Evolutionary conservation across 2,797 vertebrate species (phyloP), one percentile per base, ranked within the genome.

Genomic region (Lindbergichthys nudifrons): DNA sequence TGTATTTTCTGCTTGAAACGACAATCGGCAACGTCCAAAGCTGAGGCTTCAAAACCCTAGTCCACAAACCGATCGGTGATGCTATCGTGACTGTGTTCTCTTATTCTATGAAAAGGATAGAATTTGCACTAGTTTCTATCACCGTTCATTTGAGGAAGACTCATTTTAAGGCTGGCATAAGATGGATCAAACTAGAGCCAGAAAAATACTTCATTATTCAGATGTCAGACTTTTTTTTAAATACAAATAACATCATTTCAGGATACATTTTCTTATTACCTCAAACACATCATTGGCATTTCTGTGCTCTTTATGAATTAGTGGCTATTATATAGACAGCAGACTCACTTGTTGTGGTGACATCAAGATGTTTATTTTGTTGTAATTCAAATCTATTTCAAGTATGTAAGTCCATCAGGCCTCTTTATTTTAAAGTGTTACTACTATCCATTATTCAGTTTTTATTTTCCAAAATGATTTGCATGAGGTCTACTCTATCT

Each of bases 131-230:
- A n/a, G 13, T 39, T 57, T 13, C 2, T n/a, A 36, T 61, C 23
- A 1, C 11, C 3, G 1, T 65, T 5, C 46, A 19, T 48, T 26
- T 63, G 46, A 14, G 30, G 26, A 47, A 62, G 45, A 46, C 59
- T 47, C 1, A 59, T 43, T 60, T 26, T 45, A 43, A 60, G 21
- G 58, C 58, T 56, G 53, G 30, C 53, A 60, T 26, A 42, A 23
- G 2, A 42, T 32, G 19, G 32, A 56, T 56, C 53, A 56, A 36
- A 15, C 26, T 26, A 26, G 4, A 32, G 30, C 42, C 43, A 0
- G 6, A 61, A 1, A 10, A 46, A 46, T 45, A 64, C 13, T 36
- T 14, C 12, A 60, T 32, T 47, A 18, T 30, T 30, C 32, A 23
- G 47, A 36, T 36, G 8, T 36, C 32, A 36, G 32, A 26, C 26